Evolutionary conservation across 2,797 vertebrate species (phyloP).

Genomic region (Crenuchus spilurus): DNA sequence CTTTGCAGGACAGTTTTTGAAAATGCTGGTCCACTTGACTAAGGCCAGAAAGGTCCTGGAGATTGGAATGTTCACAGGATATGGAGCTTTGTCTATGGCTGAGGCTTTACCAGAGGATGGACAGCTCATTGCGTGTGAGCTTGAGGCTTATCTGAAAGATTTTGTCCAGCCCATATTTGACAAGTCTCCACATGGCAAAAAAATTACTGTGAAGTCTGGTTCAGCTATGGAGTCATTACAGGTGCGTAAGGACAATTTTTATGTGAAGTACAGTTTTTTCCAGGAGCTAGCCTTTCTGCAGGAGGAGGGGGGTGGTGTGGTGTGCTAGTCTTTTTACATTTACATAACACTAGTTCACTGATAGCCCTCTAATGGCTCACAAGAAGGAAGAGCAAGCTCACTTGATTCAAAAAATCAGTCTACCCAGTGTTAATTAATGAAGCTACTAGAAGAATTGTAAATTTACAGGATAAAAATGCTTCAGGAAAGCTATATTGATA

Average conservation of each 20-base stretch:
- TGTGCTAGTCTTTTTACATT: too few relatives aligned
- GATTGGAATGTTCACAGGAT: conserved; percentile 76
- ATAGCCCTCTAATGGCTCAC: too few relatives aligned
- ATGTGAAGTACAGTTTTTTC: too few relatives aligned
- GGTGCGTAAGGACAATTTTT: conserved; percentile 52
- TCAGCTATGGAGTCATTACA: conserved; percentile 71
- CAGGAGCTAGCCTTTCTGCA: too few relatives aligned
- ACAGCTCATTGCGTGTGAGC: conserved; percentile 69
- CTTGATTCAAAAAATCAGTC: too few relatives aligned
- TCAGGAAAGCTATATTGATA: too few relatives aligned
- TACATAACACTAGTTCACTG: too few relatives aligned
- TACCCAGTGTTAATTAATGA: too few relatives aligned
- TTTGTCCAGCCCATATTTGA: conserved; percentile 72
- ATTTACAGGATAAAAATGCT: too few relatives aligned
- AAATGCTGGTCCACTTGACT: conserved; percentile 72
- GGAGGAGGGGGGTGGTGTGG: too few relatives aligned
- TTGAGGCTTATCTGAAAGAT: conserved; percentile 71
- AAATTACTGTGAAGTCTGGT: conserved; percentile 75
- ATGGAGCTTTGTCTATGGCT: conserved; percentile 73
- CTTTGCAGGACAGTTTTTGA: conserved; percentile 71
- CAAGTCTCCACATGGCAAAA: conserved; percentile 74
- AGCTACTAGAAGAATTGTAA: too few relatives aligned
- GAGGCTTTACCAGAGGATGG: conserved; percentile 77
- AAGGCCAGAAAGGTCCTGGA: conserved; percentile 74
- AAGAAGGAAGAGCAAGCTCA: too few relatives aligned